Evolutionary conservation across 2,113 vertebrate species (phyloP), one percentile per base, ranked within the genome.

Genomic region (Hydropotes inermis): DNA sequence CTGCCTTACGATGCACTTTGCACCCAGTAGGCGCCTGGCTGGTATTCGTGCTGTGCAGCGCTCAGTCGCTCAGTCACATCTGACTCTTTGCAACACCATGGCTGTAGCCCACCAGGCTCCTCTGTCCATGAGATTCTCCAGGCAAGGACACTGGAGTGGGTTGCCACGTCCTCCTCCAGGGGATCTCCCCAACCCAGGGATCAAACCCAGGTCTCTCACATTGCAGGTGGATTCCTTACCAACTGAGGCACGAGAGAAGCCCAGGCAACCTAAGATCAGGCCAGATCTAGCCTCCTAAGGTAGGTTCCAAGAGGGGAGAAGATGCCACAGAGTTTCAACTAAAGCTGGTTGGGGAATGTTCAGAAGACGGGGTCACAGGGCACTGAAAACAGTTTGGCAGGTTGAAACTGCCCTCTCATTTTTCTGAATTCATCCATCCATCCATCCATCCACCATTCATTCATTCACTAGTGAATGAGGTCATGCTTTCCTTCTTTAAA

Each of bases 71-170:
- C 64, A 23, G 67, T 6, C 36, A 10, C 36, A 5, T 36, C 67
- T 0, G 10, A 23, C n/a, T 39, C n/a, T 23, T 10, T 23, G 19
- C 0, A 0, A 39, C 67, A 39, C 19, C 19, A 23, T 70, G 67
- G 19, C n/a, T 70, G n/a, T 21, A 39, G n/a, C n/a, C n/a, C 2
- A 19, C 67, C 4, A 5, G n/a, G 67, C 67, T 70, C 19, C n/a
- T 70, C n/a, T 23, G 5, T 70, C 67, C 16, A 19, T 21, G n/a
- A 19, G 67, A 39, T 70, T 70, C 67, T 36, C n/a, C 67, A 70
- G 67, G 67, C n/a, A 70, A 70, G n/a, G 36, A 23, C 9, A 23
- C 67, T 23, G 67, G 67, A 70, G 67, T 70, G n/a, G n/a, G n/a
- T 23, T 12, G 67, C n/a, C 67, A 12, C 23, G 5, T 19, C 67